Conservation (phyloP, 2,113 vertebrate species). For the Sprattus sprattus region DNA sequence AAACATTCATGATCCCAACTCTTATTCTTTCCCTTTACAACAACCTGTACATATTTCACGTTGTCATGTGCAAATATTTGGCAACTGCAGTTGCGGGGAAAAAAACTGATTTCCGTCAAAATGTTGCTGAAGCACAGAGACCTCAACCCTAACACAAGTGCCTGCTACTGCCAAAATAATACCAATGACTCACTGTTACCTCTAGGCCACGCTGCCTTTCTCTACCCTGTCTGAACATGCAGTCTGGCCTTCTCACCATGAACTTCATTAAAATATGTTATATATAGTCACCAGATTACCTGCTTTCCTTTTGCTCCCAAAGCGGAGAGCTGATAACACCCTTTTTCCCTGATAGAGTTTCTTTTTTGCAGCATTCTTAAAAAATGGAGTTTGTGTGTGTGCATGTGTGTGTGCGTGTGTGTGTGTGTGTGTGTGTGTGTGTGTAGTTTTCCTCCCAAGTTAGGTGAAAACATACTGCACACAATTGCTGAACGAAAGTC, state of each 20-base stretch:
- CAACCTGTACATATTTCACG: not conserved
- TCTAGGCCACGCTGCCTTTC: constrained; percentile 61
- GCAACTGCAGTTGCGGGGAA: constrained; percentile 26
- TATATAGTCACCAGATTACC: constrained; percentile 51
- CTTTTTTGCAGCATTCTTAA: not conserved
- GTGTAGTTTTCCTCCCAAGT: not conserved
- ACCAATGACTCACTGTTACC: constrained; percentile 68
- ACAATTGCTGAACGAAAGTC: constrained; percentile 28
- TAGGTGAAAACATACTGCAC: constrained; percentile 32
- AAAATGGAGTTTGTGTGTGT: constrained; percentile 8
- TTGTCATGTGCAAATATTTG: constrained; percentile 10
- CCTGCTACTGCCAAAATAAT: constrained; percentile 65
- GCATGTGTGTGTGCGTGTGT: not conserved
- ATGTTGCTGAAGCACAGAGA: constrained; percentile 60
- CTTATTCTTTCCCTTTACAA: not conserved
- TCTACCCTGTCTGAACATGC: constrained; percentile 68
- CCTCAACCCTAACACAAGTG: constrained; percentile 44
- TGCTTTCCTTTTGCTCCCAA: constrained; percentile 32
- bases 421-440: constrained; percentile 2
- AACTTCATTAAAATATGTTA: constrained; percentile 40
- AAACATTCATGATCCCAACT: not conserved
- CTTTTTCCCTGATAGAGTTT: not conserved
- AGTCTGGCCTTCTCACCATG: constrained; percentile 52
- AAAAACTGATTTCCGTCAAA: constrained; percentile 36
- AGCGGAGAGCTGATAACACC: constrained; percentile 8